Evolutionary conservation across 2,797 vertebrate species (phyloP).

Genomic region (Crax fasciolata): DNA sequence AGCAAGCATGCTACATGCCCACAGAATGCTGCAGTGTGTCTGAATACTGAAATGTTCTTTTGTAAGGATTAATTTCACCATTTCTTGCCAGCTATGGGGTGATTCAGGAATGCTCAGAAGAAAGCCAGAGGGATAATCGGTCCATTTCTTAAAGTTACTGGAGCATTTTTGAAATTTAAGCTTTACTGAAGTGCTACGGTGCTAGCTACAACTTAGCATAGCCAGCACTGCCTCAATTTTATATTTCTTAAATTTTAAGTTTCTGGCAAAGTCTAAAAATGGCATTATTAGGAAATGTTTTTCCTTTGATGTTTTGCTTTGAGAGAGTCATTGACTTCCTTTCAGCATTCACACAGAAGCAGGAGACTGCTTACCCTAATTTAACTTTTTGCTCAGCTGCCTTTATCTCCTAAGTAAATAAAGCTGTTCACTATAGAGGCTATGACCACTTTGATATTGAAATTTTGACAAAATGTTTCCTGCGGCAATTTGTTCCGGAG

Average conservation of each 20-base stretch:
- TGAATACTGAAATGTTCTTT: neutral
- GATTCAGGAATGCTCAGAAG: neutral
- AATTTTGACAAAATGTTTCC: conserved; percentile 66
- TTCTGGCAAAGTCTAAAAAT: neutral
- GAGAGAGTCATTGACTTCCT: conserved; percentile 3
- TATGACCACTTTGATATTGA: conserved; percentile 28
- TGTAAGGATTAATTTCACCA: neutral
- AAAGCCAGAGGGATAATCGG: neutral
- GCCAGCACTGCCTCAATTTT: neutral
- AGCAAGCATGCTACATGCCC: neutral
- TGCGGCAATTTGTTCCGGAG: conserved; percentile 43
- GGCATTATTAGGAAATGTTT: neutral
- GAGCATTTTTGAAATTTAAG: neutral
- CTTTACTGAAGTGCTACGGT: neutral
- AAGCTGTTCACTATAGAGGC: conserved; percentile 3
- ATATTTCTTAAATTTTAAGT: conserved; percentile 12
- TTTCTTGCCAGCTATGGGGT: neutral
- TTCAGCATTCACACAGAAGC: conserved; percentile 50
- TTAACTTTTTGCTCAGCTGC: conserved; percentile 41
- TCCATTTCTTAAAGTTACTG: neutral
- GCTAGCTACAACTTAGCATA: neutral
- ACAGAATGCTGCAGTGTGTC: neutral
- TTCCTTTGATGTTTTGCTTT: conserved; percentile 39
- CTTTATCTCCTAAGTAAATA: conserved; percentile 66
- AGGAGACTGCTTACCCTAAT: conserved; percentile 26